Conservation (phyloP, 2,113 vertebrate genomes). For the Oryctolagus cuniculus region mOryCun1.1 NC_091453.1:106997501-106998000, state of each 20-base stretch:
- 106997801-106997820: slow-evolving; percentile 2
- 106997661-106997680: neutral
- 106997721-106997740: neutral
- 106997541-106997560: slow-evolving; percentile 31
- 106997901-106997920: slow-evolving; percentile 21
- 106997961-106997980: slow-evolving; percentile 15
- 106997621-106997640: neutral
- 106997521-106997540: slow-evolving; percentile 23
- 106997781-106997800: neutral
- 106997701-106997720: neutral
- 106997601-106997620: slow-evolving; percentile 40
- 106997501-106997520: neutral
- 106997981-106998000: neutral
- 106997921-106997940: neutral
- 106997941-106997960: slow-evolving; percentile 22
- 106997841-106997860: neutral
- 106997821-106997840: slow-evolving; percentile 16
- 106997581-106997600: neutral
- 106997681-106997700: neutral
- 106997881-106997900: neutral
- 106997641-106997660: neutral
- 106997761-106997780: slow-evolving; percentile 16
- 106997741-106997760: neutral
- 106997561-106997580: slow-evolving; percentile 1
- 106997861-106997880: neutral